Conservation (phyloP, 1,140 invertebrate genomes). For the Lysiphlebus fabarum region DNA sequence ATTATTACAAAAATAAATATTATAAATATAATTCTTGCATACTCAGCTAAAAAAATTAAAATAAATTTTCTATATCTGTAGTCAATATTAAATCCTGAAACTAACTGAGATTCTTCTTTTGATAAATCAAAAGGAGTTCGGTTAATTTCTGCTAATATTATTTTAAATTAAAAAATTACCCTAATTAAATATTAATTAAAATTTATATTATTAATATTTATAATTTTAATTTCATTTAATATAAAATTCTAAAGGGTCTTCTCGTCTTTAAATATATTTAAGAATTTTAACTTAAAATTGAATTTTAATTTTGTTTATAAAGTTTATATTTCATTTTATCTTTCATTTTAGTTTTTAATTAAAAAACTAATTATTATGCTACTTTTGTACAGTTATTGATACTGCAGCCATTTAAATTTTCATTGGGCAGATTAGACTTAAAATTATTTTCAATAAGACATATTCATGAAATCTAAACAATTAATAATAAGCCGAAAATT, state of each 20-base stretch:
- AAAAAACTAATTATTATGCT: constrained; percentile 70
- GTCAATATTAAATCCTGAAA: constrained; percentile 75
- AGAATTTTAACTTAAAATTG: constrained; percentile 64
- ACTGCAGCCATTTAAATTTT: constrained; percentile 63
- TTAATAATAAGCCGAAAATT: too few species aligned
- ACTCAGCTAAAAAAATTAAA: constrained; percentile 71
- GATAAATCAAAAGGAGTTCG: constrained; percentile 76
- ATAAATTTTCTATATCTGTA: constrained; percentile 67
- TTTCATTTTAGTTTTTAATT: constrained; percentile 66
- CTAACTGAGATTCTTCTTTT: constrained; percentile 71
- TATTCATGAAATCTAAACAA: too few species aligned
- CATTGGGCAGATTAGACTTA: constrained; percentile 65
- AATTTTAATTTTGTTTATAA: constrained; percentile 53
- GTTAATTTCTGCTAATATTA: constrained; percentile 68
- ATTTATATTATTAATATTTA: constrained; percentile 62
- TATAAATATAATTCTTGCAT: constrained; percentile 68
- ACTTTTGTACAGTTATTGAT: constrained; percentile 67
- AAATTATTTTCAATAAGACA: constrained; percentile 61
- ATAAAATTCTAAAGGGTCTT: too few species aligned
- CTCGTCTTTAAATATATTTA: constrained; percentile 60
- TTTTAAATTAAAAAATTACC: too few species aligned
- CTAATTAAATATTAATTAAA: constrained; percentile 59
- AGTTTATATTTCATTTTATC: constrained; percentile 57
- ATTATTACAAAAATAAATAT: constrained; percentile 57
- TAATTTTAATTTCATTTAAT: constrained; percentile 65